Percentiles rank a stretch among this genome's conserved stretches.
Evolutionary conservation across 1,140 invertebrate species (phyloP).

Genomic region (Drosophila oshimai): DNA sequence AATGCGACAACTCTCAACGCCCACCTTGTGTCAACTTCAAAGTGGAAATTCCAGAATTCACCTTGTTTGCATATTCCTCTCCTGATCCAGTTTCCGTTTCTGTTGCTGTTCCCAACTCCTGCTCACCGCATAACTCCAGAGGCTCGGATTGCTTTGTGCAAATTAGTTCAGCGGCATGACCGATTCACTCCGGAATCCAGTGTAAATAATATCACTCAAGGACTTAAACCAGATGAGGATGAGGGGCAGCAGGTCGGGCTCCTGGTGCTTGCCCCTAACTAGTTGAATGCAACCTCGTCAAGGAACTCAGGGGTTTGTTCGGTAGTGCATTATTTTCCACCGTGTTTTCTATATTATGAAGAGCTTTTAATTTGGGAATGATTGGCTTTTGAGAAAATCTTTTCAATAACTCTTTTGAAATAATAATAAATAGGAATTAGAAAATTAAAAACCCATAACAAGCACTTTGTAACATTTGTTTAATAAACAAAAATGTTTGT

Average conservation of each 20-base stretch:
- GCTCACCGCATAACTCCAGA: slow-evolving; percentile 7
- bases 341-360: no score
- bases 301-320: no score
- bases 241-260: not conserved
- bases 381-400: no score
- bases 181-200: slow-evolving; percentile 13
- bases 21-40: slow-evolving; percentile 40
- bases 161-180: slow-evolving; percentile 34
- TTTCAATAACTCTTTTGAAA: no score
- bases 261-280: no score
- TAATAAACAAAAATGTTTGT: no score
- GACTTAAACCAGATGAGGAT: not conserved
- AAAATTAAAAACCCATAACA: no score
- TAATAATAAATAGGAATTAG: no score
- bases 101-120: not conserved
- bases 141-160: slow-evolving; percentile 35
- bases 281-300: no score
- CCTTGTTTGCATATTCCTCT: slow-evolving; percentile 26
- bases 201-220: not conserved
- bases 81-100: not conserved
- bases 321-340: no score
- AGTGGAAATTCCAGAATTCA: slow-evolving; percentile 33
- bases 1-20: slow-evolving; percentile 25
- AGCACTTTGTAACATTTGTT: no score
- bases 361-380: no score